Percentiles rank a stretch among this genome's conserved stretches.
phyloP scores from a whole-genome alignment of 2,113 vertebrate species.

The Vimba vimba region DNA sequence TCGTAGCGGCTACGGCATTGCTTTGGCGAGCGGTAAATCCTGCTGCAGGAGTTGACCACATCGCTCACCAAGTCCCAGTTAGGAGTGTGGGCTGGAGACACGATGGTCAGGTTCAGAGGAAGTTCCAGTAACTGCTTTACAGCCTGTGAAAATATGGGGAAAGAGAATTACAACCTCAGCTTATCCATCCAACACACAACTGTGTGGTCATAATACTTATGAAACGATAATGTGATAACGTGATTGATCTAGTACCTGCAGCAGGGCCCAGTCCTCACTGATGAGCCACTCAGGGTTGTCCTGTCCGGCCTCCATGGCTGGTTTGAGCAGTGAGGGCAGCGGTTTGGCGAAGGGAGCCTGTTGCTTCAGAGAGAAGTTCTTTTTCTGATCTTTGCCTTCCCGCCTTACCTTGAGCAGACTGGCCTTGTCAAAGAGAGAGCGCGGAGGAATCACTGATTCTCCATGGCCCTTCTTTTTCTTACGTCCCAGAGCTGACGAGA shows the following conservation, averaged over 20 bases:
- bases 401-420: slow-evolving; percentile 89
- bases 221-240: not conserved
- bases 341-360: slow-evolving; percentile 91
- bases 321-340: slow-evolving; percentile 87
- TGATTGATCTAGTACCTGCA: slow-evolving; percentile 78
- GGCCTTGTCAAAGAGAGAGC: slow-evolving; percentile 90
- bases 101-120: slow-evolving; percentile 87
- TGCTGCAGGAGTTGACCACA: slow-evolving; percentile 92
- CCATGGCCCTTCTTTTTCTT: slow-evolving; percentile 93
- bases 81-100: slow-evolving; percentile 93
- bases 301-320: slow-evolving; percentile 84
- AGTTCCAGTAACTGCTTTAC: slow-evolving; percentile 93
- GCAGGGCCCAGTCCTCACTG: slow-evolving; percentile 92
- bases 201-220: not conserved
- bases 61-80: slow-evolving; percentile 96
- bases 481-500: slow-evolving; percentile 78
- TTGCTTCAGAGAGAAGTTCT: slow-evolving; percentile 90
- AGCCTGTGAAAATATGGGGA: slow-evolving; percentile 70
- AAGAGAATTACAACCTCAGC: not conserved
- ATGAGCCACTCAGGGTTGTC: slow-evolving; percentile 95
- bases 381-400: slow-evolving; percentile 91
- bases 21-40: slow-evolving; percentile 92
- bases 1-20: slow-evolving; percentile 92
- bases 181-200: not conserved
- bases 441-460: slow-evolving; percentile 88